Conservation (phyloP, 2,888 invertebrate species). For the Caenorhabditis angaria region DNA sequence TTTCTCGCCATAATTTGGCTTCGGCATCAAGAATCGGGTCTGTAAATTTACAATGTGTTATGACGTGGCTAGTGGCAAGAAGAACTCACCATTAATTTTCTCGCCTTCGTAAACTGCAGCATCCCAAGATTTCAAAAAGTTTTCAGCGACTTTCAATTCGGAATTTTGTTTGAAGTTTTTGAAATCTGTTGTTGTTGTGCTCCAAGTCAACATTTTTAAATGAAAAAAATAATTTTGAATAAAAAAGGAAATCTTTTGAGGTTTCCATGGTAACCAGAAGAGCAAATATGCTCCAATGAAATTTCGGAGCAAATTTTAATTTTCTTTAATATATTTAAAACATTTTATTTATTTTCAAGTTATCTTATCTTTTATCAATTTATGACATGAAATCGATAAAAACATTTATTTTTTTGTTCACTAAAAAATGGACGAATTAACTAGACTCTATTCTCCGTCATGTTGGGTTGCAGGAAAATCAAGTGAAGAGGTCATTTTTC, state of each 20-base stretch:
- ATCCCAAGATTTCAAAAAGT: slow-evolving; percentile 25
- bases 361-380: too few species aligned
- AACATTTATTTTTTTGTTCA: not conserved
- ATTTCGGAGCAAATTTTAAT: too few species aligned
- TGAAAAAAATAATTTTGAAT: not conserved
- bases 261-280: slow-evolving; percentile 5
- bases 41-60: too few species aligned
- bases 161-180: slow-evolving; percentile 3
- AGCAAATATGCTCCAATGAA: too few species aligned
- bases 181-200: slow-evolving; percentile 16
- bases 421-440: slow-evolving; percentile 27
- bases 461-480: slow-evolving; percentile 29
- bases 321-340: too few species aligned
- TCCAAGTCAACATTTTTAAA: slow-evolving; percentile 30
- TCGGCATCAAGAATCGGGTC: slow-evolving; percentile 21
- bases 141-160: slow-evolving; percentile 12
- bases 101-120: slow-evolving; percentile 31
- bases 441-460: slow-evolving; percentile 31
- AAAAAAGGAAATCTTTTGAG: not conserved
- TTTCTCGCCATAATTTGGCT: slow-evolving; percentile 18
- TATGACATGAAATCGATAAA: too few species aligned
- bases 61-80: too few species aligned
- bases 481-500: slow-evolving; percentile 9
- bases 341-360: too few species aligned
- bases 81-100: slow-evolving; percentile 11